phyloP scores from a whole-genome alignment of 2,113 vertebrate genomes.

The Tinamus guttatus region DNA sequence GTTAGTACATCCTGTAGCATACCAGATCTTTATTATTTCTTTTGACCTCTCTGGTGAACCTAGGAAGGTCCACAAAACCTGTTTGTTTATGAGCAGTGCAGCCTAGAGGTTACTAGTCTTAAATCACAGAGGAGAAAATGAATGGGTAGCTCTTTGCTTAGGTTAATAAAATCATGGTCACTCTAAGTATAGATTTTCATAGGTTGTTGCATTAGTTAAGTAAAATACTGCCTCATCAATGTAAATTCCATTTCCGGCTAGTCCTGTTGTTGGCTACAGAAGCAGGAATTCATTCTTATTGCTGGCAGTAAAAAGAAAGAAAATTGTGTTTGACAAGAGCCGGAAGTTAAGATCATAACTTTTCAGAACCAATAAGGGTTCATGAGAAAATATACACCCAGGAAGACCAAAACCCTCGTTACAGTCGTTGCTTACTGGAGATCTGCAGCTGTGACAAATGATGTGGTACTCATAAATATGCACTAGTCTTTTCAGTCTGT shows the following conservation, averaged over 20 bases:
- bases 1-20: conserved; percentile 64
- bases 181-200: conserved; percentile 54
- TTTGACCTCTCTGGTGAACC: conserved; percentile 68
- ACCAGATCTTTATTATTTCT: conserved; percentile 68
- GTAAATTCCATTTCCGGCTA: conserved; percentile 61
- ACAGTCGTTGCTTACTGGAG: conserved; percentile 60
- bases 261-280: conserved; percentile 46
- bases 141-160: conserved; percentile 29
- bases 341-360: conserved; percentile 70
- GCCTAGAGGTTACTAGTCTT: conserved; percentile 47
- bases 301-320: conserved; percentile 59
- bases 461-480: conserved; percentile 65
- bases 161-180: conserved; percentile 54
- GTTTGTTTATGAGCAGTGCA: conserved; percentile 56
- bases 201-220: conserved; percentile 50
- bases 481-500: conserved; percentile 64
- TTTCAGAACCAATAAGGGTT: conserved; percentile 72
- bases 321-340: conserved; percentile 71
- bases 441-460: conserved; percentile 73
- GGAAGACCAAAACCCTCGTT: conserved; percentile 72
- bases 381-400: conserved; percentile 61
- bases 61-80: conserved; percentile 55
- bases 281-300: conserved; percentile 56
- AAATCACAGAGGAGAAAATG: conserved; percentile 56
- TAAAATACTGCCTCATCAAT: conserved; percentile 63